A percentile compares a stretch with the other conserved stretches of the same genome.
Conservation (phyloP, 2,113 vertebrate species). For the Delphinapterus leucas region DNA sequence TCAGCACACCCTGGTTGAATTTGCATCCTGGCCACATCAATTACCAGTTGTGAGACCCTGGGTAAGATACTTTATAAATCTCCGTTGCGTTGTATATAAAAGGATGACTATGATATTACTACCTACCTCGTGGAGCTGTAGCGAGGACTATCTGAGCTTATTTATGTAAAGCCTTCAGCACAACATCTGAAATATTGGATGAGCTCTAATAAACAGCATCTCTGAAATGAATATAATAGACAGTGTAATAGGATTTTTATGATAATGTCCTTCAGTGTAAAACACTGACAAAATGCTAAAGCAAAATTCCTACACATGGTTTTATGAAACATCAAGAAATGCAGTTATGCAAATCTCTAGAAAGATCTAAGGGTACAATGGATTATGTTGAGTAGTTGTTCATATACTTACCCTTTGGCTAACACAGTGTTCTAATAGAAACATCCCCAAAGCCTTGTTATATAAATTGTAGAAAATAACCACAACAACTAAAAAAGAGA, state of each 20-base stretch:
- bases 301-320: neutral
- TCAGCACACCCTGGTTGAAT: neutral
- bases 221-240: neutral
- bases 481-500: neutral
- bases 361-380: neutral
- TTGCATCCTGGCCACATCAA: neutral
- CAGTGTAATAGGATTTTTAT: neutral
- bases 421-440: neutral
- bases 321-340: neutral
- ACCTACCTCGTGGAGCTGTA: neutral
- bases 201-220: neutral
- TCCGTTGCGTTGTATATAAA: neutral
- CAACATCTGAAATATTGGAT: fast-evolving
- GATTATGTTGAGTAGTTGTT: neutral
- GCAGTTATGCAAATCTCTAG: neutral
- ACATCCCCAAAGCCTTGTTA: neutral
- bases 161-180: neutral
- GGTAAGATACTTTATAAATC: neutral
- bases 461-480: neutral
- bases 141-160: neutral
- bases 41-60: neutral
- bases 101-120: neutral
- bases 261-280: neutral
- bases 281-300: neutral
- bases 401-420: neutral